phyloP scores from a whole-genome alignment of 1,140 invertebrate genomes.

The Aphis gossypii region DNA sequence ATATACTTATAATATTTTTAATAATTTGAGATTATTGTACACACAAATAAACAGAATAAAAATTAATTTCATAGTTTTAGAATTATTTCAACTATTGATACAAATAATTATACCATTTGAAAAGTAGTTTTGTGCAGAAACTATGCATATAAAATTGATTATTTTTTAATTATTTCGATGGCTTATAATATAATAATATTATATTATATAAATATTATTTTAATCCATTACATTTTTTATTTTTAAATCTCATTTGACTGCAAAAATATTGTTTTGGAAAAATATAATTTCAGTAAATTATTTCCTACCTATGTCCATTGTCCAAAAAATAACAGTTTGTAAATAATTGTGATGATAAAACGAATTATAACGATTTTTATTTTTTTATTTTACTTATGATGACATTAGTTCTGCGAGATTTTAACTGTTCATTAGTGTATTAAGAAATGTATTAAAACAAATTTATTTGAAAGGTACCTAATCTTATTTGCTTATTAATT shows the following conservation, averaged over 20 bases:
- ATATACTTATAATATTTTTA: not conserved
- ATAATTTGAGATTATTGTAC: not conserved
- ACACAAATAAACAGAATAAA: not conserved
- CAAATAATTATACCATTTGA: not conserved
- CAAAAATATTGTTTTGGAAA: not conserved
- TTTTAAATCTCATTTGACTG: not conserved
- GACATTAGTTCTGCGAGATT: not conserved
- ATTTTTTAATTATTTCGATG: no score
- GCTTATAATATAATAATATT: no score
- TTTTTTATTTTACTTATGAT: not conserved
- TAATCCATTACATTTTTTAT: no score
- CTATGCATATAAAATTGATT: no score
- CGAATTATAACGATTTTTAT: not conserved
- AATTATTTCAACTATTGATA: not conserved
- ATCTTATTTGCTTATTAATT: not conserved
- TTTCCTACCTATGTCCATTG: not conserved
- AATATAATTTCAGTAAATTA: not conserved
- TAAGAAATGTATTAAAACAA: not conserved
- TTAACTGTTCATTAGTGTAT: not conserved
- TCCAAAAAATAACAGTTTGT: not conserved
- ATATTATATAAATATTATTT: no score
- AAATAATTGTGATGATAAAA: not conserved
- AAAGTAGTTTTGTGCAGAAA: no score
- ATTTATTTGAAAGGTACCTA: not conserved
- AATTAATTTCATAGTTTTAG: not conserved